phyloP scores from a whole-genome alignment of 2,797 vertebrate species.

The Rhabdomys pumilio region DNA sequence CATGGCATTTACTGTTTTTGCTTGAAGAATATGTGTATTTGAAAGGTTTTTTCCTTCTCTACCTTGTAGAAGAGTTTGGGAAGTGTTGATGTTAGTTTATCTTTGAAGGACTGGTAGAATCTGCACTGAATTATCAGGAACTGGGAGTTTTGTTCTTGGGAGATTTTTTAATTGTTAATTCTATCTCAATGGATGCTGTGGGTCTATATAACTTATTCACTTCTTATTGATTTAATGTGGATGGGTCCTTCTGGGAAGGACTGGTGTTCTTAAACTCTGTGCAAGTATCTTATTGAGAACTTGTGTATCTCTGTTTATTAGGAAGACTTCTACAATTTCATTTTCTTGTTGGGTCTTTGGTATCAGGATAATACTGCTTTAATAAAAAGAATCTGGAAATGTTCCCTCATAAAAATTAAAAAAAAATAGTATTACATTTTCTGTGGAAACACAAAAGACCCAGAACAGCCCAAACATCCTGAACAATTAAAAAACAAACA shows the following conservation, averaged over 20 bases:
- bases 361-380: neutral
- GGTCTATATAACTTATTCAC: neutral
- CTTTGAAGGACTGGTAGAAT: neutral
- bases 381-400: neutral
- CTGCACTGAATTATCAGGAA: neutral
- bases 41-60: neutral
- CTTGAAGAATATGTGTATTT: neutral
- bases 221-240: neutral
- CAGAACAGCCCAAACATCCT: neutral
- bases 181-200: neutral
- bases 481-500: neutral
- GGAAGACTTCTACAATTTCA: neutral
- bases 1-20: neutral
- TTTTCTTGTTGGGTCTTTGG: neutral
- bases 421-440: neutral
- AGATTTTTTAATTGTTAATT: neutral
- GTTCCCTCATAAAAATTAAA: neutral
- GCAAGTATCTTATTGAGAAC: neutral
- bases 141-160: neutral
- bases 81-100: neutral
- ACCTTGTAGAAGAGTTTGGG: neutral
- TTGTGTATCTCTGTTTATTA: neutral
- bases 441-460: neutral
- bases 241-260: neutral
- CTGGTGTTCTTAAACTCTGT: neutral